phyloP scores from a whole-genome alignment of 2,113 vertebrate species.

The Otis tarda region DNA sequence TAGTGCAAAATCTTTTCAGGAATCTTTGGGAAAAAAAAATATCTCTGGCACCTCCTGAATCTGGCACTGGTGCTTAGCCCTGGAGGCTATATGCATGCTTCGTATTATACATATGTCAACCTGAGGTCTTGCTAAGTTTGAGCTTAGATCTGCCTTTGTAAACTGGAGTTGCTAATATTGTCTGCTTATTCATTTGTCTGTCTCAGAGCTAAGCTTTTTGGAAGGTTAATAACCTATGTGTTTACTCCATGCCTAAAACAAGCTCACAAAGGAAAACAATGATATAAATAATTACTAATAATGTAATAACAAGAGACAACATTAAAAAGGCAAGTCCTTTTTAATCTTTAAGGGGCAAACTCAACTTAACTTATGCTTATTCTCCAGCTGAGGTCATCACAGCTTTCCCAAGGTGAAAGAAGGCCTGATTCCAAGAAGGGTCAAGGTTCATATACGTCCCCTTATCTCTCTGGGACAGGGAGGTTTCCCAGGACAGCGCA shows the following conservation, averaged over 20 bases:
- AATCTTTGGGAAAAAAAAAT: not conserved
- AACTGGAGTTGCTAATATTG: not conserved
- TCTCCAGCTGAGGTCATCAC: not conserved
- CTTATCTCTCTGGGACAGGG: not conserved
- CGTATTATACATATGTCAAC: rapidly evolving
- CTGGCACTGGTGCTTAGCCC: not conserved
- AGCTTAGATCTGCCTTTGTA: not conserved
- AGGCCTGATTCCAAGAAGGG: not conserved
- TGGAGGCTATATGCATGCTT: not conserved
- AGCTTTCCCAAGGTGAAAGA: not conserved
- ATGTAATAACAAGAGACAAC: not conserved
- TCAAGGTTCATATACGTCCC: not conserved
- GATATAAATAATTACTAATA: not conserved
- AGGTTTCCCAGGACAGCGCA: not conserved
- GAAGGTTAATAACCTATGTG: not conserved
- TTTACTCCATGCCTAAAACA: not conserved
- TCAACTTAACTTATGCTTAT: not conserved
- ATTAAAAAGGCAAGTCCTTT: not conserved
- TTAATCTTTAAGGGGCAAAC: not conserved
- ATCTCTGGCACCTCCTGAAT: not conserved
- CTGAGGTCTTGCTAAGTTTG: not conserved
- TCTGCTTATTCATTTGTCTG: not conserved
- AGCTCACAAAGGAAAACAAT: not conserved
- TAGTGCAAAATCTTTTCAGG: not conserved
- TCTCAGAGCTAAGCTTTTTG: not conserved